Evolutionary conservation across 2,888 invertebrate species (phyloP), one percentile per base, ranked within the genome.

Genomic region (Blomia tropicalis): DNA sequence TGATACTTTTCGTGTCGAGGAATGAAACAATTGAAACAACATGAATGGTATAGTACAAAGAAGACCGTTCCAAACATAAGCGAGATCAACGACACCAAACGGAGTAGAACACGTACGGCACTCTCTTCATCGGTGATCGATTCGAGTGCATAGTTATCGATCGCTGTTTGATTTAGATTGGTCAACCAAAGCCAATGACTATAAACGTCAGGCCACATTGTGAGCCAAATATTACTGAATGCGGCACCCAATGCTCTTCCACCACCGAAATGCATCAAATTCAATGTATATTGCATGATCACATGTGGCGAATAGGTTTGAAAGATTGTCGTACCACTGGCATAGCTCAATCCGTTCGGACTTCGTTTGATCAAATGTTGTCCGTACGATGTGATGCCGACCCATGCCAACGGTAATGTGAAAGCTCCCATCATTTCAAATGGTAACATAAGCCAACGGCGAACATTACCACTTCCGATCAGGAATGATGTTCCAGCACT

Each of bases 291-390:
- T 36, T 67, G 67, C 60, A 67, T 64, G 27, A 60, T 65, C 29
- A 68, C 60, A 47, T 65, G 66, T 7, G 63, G 30, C 3, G 60
- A 58, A 51, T 58, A 58, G 23, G 58, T 58, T 36, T 62, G 62
- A 58, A 58, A 62, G 32, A 62, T 62, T 19, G 62, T 62, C 23
- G 56, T 56, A 30, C 62, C 62, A 22, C 58, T 62, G 1, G 62
- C 62, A 22, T 62, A 62, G n/a, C 58, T 62, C n/a, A 44, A 41
- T 1, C 58, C 62, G 22, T 62, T 62, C 30, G 62, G 62, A 62
- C 62, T 62, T 23, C 62, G 63, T 59, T 43, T 58, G 2, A 67
- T 63, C 85, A 81, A 2, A 78, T 76, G 47, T 82, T 76, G 43
- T 83, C 66, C 65, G 11, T 63, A 60, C 29, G 68, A 65, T 31